Evolutionary conservation across 2,888 invertebrate species (phyloP).

Genomic region (Lymantria monacha): DNA sequence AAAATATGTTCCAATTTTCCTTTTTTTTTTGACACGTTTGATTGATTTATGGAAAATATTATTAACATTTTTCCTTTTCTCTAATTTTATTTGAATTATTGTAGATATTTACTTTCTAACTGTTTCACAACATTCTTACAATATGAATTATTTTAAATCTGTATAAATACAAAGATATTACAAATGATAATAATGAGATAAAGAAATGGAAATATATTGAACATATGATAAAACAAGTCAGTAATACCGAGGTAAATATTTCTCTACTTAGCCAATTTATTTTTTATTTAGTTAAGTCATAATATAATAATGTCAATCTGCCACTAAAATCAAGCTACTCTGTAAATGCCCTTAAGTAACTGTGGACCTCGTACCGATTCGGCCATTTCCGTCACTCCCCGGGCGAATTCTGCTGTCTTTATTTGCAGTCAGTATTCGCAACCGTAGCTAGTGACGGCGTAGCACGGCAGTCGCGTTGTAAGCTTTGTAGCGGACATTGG

Average conservation of each 20-base stretch:
- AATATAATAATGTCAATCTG: constrained; percentile 30
- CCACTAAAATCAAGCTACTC: constrained; percentile 35
- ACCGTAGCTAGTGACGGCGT: constrained; percentile 51
- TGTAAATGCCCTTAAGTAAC: constrained; percentile 55
- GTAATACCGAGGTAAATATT: constrained; percentile 1
- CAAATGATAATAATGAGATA: too few relatives aligned
- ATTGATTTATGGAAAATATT: too few relatives aligned
- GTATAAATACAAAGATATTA: too few relatives aligned
- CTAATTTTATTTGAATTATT: too few relatives aligned
- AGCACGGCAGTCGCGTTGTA: constrained; percentile 71
- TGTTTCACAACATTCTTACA: too few relatives aligned
- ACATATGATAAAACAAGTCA: not conserved
- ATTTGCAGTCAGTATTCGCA: constrained; percentile 49
- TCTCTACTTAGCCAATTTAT: constrained; percentile 13
- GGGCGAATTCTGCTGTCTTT: constrained; percentile 51
- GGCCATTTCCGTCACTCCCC: constrained; percentile 57
- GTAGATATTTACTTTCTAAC: too few relatives aligned
- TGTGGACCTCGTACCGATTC: constrained; percentile 44
- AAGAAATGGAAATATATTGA: too few relatives aligned
- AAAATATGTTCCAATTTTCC: too few relatives aligned
- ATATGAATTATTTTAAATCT: too few relatives aligned
- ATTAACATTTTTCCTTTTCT: too few relatives aligned
- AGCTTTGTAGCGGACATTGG: constrained; percentile 48
- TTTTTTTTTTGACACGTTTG: too few relatives aligned
- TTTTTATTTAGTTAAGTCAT: constrained; percentile 20